Evolutionary conservation across 2,797 vertebrate species (phyloP), one percentile per base, ranked within the genome.

Genomic region (Malurus splendens): DNA sequence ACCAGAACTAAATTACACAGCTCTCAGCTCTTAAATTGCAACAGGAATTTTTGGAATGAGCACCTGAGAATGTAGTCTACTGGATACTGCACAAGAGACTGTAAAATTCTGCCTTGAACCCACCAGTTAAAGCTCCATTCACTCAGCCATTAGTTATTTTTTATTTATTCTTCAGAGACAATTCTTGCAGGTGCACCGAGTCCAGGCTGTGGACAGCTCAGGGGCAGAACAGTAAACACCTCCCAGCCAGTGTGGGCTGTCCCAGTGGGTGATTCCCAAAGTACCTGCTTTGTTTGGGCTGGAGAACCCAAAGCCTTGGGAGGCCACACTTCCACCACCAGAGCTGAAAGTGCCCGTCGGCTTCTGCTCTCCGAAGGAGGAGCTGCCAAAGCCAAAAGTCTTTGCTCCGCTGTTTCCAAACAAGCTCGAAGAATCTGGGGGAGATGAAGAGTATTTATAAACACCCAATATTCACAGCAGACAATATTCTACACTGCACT

Each of bases 251-350:
- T 0, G 1, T 19, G 52, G 33, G 33, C 1, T 48, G 30, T 70
- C 28, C 41, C 2, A 52, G 45, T 1, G 65, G 33, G 44, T 10
- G 30, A 38, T 50, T 65, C 48, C 28, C 64, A 61, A 56, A 65
- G 50, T 98, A 99, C 99, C 98, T 98, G 98, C 75, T 97, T 99
- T 99, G 87, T 96, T 91, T 2, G 98, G 98, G 54, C 96, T 95
- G 70, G 98, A 94, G 93, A 99, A 99, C 7, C 99, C 99, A 6
- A 99, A 99, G 76, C 99, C 99, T 90, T 99, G 99, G 11, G 98
- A 94, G 0, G 99, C 98, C 28, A 99, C 99, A 5, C 98, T 99
- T 19, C 98, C 98, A n/a, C 91, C 97, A 48, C 98, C 98, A 0
- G 98, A 97, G 89, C 96, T 99, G 97, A 99, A 99, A 6, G 98